Percentiles rank a stretch among this genome's conserved stretches.
Evolutionary conservation across 2,797 vertebrate species (phyloP).

Genomic region (Vespertilio murinus): DNA sequence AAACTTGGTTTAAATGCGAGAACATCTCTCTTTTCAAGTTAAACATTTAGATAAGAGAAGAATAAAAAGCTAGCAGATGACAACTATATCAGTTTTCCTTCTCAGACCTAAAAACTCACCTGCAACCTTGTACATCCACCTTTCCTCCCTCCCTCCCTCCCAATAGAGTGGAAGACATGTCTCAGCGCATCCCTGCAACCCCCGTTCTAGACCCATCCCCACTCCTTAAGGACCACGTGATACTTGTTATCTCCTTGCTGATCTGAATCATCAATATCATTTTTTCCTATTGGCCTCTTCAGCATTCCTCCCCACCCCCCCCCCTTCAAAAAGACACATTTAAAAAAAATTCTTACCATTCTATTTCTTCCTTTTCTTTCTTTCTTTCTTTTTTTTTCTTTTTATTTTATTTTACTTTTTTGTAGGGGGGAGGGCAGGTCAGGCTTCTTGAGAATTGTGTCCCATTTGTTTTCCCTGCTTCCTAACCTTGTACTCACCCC

Average conservation of each 20-base stretch:
- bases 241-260: neutral
- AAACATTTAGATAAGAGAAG: neutral
- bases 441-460: neutral
- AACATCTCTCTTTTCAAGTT: conserved; percentile 11
- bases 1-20: neutral
- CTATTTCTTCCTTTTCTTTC: neutral
- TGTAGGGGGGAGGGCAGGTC: too few relatives aligned
- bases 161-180: fast-evolving
- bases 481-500: neutral
- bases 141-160: neutral
- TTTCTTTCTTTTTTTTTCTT: too few relatives aligned
- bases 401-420: neutral
- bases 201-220: neutral
- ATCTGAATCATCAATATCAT: neutral
- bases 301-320: neutral
- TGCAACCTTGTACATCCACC: fast-evolving
- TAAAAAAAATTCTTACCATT: neutral
- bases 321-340: too few relatives aligned
- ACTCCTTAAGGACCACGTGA: neutral
- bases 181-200: neutral
- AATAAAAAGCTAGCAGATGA: neutral
- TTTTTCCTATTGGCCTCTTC: neutral
- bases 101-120: neutral
- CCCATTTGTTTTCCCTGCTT: neutral
- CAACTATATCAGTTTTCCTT: neutral